These are phyloP conservation scores for Tokudaia muenninki DNA, from an alignment of 2,797 vertebrate genomes.

Conservation along the genomic window DNA sequence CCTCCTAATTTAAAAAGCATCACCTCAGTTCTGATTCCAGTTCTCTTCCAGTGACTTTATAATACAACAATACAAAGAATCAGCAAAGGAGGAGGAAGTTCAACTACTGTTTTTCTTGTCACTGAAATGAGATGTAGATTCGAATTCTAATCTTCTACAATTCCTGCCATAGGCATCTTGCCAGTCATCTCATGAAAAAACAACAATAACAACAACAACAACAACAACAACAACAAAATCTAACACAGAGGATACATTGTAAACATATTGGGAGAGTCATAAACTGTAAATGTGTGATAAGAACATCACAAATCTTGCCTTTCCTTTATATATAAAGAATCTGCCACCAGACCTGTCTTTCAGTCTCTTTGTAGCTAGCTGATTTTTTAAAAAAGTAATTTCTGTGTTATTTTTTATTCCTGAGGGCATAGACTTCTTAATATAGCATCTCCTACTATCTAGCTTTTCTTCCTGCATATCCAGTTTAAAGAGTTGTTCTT, in stretches of 20 bases:
- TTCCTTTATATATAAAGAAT: not conserved
- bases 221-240: not conserved
- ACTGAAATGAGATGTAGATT: not conserved
- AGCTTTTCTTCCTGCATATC: not conserved
- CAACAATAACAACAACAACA: not conserved
- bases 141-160: not conserved
- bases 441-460: not conserved
- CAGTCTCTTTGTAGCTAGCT: not conserved
- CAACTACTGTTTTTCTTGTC: not conserved
- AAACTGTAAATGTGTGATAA: not conserved
- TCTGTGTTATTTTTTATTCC: not conserved
- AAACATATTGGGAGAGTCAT: not conserved
- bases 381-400: not conserved
- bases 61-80: not conserved
- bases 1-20: not conserved
- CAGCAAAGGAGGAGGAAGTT: not conserved
- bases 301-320: not conserved
- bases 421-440: not conserved
- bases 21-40: not conserved
- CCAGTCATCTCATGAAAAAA: not conserved
- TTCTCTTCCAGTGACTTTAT: not conserved
- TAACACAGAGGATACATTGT: not conserved
- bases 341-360: not conserved
- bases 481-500: not conserved
- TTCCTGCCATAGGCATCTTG: not conserved